These are phyloP conservation scores for Clangula hyemalis DNA, from an alignment of 2,797 vertebrate genomes.

Conservation along the genomic window DNA sequence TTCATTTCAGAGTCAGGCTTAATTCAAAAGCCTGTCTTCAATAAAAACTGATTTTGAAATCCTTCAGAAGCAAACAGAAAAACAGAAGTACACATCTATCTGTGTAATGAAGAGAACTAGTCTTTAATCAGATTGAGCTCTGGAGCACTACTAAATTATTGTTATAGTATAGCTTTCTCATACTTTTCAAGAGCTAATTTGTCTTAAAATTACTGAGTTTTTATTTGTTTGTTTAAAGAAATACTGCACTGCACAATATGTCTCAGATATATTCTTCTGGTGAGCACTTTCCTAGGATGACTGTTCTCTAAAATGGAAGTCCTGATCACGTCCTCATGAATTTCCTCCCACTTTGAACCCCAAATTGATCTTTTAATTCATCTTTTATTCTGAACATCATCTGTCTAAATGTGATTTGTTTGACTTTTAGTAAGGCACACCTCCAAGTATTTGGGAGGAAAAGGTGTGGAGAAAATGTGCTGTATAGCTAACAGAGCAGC, in stretches of 20 bases:
- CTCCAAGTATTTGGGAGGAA: background rate
- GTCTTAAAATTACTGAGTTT: background rate
- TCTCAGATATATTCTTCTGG: background rate
- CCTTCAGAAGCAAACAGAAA: background rate
- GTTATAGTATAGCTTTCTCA: background rate
- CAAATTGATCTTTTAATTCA: background rate
- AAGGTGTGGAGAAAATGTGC: background rate
- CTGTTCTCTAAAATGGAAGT: background rate
- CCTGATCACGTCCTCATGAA: background rate
- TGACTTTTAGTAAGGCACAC: background rate
- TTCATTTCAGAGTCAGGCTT: background rate
- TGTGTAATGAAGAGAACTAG: background rate
- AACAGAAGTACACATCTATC: background rate
- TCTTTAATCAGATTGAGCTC: background rate
- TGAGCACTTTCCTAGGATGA: background rate
- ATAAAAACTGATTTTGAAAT: background rate
- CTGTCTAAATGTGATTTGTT: background rate
- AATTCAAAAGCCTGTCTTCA: background rate
- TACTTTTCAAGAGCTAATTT: background rate
- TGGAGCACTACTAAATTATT: background rate
- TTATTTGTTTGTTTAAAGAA: background rate
- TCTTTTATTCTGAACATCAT: background rate
- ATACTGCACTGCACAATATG: background rate
- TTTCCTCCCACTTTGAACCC: background rate
- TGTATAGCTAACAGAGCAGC: background rate